Evolutionary conservation across 35 echinoderm and acorn worm genomes (phyloP), one percentile per base, ranked within the genome.

Genomic region (Apostichopus parvimensis): DNA sequence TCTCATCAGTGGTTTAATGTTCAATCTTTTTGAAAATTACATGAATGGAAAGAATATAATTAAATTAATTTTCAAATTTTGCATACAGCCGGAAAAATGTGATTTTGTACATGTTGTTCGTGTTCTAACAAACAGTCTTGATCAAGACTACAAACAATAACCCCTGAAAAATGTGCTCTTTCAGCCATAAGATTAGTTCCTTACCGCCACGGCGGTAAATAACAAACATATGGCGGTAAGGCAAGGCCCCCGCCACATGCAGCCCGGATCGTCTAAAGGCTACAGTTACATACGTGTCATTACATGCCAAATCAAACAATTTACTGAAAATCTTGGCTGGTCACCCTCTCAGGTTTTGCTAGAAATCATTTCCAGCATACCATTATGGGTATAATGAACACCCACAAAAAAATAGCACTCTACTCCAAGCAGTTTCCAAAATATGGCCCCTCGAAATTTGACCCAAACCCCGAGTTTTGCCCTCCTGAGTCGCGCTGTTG

Each of bases 361-460:
- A 45, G 17, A 78, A 78, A 78, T 78, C 34, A 78, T 78, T 78
- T 45, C 77, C 17, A 78, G 77, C 77, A 78, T 78, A 78, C 77
- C 77, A 12, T 78, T 78, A 45, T 22, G 17, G 8, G 17, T 78
- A 78, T 78, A 78, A 61, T 78, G 77, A 17, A 78, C 77, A 78
- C 20, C 77, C 77, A 17, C 77, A 78, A 78, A 78, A 78, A 78
- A 78, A 12, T 22, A 78, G 77, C 77, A 78, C 77, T 78, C 77
- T 78, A 78, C 77, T 78, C 77, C 14, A 78, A 78, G 77, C 77
- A 17, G 77, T 78, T 78, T 78, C 8, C 7, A 9, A 78, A 78
- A 78, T 78, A 78, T 78, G 77, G 77, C 77, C 77, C 77, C 9
- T 78, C 34, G 77, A 78, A 78, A 78, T 78, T 78, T 24, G 77